phyloP scores from a whole-genome alignment of 1,140 invertebrate species.

The Brachionus rotundiformis region DNA sequence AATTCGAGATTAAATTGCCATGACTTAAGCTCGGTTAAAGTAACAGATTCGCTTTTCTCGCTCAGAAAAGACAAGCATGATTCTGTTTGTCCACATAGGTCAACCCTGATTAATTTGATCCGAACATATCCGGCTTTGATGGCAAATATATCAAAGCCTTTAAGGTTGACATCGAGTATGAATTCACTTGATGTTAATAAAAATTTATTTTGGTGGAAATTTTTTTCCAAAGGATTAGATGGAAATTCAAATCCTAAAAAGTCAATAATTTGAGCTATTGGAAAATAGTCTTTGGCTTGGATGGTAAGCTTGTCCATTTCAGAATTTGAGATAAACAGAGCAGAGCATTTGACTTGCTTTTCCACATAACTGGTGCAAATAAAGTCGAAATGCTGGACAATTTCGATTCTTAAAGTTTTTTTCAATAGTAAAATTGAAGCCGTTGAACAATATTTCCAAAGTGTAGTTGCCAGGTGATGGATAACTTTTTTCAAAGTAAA shows the following conservation, averaged over 20 bases:
- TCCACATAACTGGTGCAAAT: background rate
- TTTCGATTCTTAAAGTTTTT: background rate
- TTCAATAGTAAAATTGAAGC: background rate
- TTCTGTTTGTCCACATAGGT: background rate
- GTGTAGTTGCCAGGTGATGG: background rate
- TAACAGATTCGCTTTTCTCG: background rate
- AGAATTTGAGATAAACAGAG: background rate
- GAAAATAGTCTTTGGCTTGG: background rate
- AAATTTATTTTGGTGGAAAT: background rate
- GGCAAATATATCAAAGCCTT: background rate
- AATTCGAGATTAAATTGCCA: background rate
- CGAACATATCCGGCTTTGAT: background rate
- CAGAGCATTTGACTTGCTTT: background rate
- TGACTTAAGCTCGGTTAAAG: background rate
- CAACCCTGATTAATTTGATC: background rate
- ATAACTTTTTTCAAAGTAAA: background rate
- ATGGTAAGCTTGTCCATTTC: background rate
- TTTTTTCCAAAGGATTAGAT: background rate
- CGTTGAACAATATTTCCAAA: background rate
- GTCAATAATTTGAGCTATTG: background rate
- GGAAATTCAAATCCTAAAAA: background rate
- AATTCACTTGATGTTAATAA: background rate
- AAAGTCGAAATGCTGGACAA: background rate
- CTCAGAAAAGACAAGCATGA: background rate
- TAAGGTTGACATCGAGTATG: background rate